A percentile compares a stretch with the other conserved stretches of the same genome.
Conservation (phyloP, 2,113 vertebrate genomes). For the Todiramphus chloris region DNA sequence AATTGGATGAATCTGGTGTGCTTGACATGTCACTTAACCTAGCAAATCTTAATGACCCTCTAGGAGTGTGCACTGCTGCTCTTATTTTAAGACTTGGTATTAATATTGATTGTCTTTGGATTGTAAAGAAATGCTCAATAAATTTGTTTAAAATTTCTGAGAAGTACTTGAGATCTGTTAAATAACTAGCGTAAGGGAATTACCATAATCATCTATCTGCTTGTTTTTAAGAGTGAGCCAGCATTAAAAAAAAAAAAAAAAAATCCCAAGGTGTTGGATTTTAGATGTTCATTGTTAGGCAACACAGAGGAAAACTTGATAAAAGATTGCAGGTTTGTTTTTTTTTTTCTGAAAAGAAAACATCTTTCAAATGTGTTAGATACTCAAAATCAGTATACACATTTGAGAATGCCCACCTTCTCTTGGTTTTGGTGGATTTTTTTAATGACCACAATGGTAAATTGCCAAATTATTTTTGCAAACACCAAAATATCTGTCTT, state of each 20-base stretch:
- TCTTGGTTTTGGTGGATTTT: not conserved
- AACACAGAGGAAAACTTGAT: not conserved
- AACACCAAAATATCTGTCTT: not conserved
- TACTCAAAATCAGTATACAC: not conserved
- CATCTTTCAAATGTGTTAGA: not conserved
- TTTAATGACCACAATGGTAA: not conserved
- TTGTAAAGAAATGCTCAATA: not conserved
- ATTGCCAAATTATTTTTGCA: not conserved
- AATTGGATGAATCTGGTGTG: slow-evolving; percentile 4
- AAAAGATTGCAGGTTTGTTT: not conserved
- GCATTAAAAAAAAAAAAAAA: not conserved
- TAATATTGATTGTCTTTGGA: not conserved
- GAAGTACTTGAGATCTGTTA: not conserved
- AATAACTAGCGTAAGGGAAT: not conserved
- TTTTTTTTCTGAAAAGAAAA: not conserved
- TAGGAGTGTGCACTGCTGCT: not conserved
- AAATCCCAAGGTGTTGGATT: not conserved
- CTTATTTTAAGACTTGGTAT: slow-evolving; percentile 19
- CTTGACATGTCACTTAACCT: not conserved
- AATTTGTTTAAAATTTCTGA: not conserved
- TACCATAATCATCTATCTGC: not conserved
- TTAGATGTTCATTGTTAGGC: not conserved
- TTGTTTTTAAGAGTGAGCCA: not conserved
- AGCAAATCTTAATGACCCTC: not conserved
- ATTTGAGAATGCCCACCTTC: not conserved